Conservation (phyloP, 2,797 vertebrate genomes). For the Iguana delicatissima region DNA sequence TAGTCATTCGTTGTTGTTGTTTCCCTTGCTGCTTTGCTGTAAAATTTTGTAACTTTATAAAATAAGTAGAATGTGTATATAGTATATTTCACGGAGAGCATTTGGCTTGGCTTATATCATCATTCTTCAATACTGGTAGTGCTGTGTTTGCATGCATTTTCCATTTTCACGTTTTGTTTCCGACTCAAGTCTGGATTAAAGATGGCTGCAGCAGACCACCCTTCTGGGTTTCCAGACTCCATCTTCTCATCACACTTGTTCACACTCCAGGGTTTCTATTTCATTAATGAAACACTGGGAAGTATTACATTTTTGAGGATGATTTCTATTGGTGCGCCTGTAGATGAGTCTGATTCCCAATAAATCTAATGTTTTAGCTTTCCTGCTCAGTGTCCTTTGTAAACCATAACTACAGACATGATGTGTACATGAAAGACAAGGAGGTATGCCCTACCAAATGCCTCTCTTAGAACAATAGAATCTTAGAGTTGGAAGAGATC, state of each 20-base stretch:
- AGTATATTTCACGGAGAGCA: background rate
- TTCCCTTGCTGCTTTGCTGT: background rate
- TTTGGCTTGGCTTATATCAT: background rate
- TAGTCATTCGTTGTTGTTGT: too few species aligned
- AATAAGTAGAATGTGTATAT: background rate
- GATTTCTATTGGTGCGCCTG: background rate
- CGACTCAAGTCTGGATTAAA: background rate
- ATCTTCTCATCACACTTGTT: background rate
- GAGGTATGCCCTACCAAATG: background rate
- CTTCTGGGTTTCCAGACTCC: background rate
- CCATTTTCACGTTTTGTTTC: background rate
- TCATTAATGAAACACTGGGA: background rate
- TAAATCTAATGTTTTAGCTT: background rate
- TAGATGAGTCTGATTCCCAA: background rate
- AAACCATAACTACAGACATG: slow-evolving; percentile 17
- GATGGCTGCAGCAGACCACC: background rate
- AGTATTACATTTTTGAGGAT: background rate
- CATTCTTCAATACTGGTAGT: background rate
- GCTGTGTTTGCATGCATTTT: background rate
- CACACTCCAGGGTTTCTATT: background rate
- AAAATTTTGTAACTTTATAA: background rate
- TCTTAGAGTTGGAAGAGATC: too few species aligned
- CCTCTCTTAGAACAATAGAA: background rate
- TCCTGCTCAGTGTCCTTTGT: background rate
- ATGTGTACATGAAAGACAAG: background rate